A percentile compares a stretch with the other conserved stretches of the same genome.
Evolutionary conservation across 2,888 invertebrate species (phyloP).

Genomic region (Argyresthia albistria): DNA sequence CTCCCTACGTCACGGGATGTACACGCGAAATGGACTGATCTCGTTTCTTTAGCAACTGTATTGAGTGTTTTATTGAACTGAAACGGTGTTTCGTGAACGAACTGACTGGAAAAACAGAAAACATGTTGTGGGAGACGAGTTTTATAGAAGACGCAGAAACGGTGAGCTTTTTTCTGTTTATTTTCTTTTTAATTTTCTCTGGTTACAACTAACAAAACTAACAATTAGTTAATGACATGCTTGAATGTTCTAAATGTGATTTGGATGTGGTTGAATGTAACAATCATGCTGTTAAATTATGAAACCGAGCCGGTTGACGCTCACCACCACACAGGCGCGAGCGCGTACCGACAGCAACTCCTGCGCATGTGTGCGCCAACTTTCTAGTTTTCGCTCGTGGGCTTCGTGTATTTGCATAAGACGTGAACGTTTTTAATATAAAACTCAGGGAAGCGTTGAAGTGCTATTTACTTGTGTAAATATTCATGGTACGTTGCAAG

Average conservation of each 20-base stretch:
- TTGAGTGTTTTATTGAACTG: conserved; percentile 26
- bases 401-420: conserved; percentile 63
- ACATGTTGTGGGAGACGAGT: conserved; percentile 64
- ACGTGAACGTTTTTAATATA: conserved; percentile 70
- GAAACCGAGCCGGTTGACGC: conserved; percentile 38
- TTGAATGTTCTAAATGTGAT: background rate
- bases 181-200: conserved; percentile 10
- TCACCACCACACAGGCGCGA: conserved; percentile 18
- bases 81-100: conserved; percentile 23
- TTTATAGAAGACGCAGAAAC: conserved; percentile 59
- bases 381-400: conserved; percentile 69
- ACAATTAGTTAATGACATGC: background rate
- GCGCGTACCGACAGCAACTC: conserved; percentile 16
- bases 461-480: conserved; percentile 43
- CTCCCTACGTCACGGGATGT: conserved; percentile 47
- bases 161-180: conserved; percentile 33
- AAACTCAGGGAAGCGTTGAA: conserved; percentile 55
- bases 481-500: conserved; percentile 42
- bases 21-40: conserved; percentile 35
- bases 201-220: background rate
- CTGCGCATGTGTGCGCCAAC: conserved; percentile 50
- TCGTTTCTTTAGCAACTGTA: conserved; percentile 18
- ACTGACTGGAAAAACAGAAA: conserved; percentile 37
- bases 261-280: background rate
- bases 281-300: conserved; percentile 29